Evolutionary conservation across 2,113 vertebrate species (phyloP).

Genomic region (Phasianus colchicus): DNA sequence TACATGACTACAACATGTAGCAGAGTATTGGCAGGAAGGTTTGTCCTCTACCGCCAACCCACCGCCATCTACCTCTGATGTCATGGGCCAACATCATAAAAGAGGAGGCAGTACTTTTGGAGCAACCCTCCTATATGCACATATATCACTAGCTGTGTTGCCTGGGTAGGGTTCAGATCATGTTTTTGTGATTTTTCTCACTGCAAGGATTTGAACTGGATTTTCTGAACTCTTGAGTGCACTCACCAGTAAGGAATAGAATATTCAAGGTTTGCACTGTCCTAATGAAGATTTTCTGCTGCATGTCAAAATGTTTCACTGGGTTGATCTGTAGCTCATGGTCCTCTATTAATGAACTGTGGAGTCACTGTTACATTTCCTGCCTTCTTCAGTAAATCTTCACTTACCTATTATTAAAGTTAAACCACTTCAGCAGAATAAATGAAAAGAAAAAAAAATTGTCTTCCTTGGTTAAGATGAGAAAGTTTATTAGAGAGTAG

Average conservation of each 20-base stretch:
- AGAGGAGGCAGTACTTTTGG: too few relatives aligned
- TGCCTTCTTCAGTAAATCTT: neutral
- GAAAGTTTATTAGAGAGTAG: neutral
- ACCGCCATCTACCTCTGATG: too few relatives aligned
- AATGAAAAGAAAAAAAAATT: neutral
- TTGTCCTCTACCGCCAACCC: too few relatives aligned
- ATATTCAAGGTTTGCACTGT: neutral
- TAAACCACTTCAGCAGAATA: neutral
- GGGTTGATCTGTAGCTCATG: neutral
- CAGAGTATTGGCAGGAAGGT: too few relatives aligned
- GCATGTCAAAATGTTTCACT: neutral
- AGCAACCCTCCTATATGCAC: neutral
- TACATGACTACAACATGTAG: too few relatives aligned
- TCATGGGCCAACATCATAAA: too few relatives aligned
- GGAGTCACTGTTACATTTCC: neutral
- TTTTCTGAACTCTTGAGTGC: neutral
- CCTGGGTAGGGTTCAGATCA: neutral
- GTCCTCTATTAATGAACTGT: neutral
- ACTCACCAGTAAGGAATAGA: neutral
- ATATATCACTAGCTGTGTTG: neutral
- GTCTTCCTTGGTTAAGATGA: neutral
- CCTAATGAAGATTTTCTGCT: neutral
- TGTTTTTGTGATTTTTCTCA: neutral
- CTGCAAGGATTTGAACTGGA: neutral
- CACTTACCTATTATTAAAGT: neutral